Evolutionary conservation across 64 coral and sea anemone species (phyloP).

Genomic region (Stichodactyla mertensii): DNA sequence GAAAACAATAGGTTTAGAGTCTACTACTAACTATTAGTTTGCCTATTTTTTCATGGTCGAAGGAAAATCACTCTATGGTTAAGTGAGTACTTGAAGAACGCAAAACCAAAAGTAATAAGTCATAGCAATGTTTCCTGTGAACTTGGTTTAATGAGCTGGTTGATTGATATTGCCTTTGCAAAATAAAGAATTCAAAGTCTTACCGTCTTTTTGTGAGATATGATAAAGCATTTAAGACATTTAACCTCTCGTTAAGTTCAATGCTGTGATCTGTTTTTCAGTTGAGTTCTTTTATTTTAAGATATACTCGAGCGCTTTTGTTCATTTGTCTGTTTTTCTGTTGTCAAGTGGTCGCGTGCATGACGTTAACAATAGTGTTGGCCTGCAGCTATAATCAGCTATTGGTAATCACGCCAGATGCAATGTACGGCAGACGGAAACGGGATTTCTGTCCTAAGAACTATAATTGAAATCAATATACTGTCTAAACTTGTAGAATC

Average conservation of each 20-base stretch:
- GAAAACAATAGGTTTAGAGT: no score
- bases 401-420: neutral
- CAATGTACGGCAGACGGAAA: neutral
- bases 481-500: neutral
- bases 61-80: no score
- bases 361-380: neutral
- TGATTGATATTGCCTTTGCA: slow-evolving; percentile 15
- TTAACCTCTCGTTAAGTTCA: neutral
- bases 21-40: no score
- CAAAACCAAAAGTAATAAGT: neutral
- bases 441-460: neutral
- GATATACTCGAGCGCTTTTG: neutral
- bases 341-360: slow-evolving; percentile 13
- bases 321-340: neutral
- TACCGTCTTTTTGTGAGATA: neutral
- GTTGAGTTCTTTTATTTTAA: neutral
- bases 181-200: neutral
- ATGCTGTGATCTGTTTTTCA: neutral
- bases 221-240: neutral
- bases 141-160: neutral
- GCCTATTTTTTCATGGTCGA: no score
- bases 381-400: slow-evolving; percentile 4
- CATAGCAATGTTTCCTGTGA: neutral
- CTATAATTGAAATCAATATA: neutral
- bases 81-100: neutral